phyloP scores from a whole-genome alignment of 2,797 vertebrate species.

The Oryzias sinensis region DNA sequence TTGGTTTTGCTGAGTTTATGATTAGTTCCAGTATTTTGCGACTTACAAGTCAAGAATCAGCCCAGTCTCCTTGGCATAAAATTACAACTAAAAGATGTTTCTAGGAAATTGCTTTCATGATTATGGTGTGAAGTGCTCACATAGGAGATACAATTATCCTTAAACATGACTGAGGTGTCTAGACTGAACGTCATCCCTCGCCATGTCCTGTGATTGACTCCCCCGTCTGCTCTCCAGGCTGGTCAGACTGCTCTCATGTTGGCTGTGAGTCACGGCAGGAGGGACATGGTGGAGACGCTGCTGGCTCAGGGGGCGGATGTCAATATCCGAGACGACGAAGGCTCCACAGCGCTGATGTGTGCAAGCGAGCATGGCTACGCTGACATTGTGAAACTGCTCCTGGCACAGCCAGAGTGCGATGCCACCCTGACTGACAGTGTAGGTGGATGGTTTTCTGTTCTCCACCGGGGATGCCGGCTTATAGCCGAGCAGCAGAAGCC shows the following conservation, averaged over 20 bases:
- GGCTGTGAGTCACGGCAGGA: constrained; percentile 92
- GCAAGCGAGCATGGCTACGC: constrained; percentile 94
- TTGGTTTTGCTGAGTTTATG: too few species aligned
- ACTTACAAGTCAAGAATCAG: too few species aligned
- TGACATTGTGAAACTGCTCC: constrained; percentile 89
- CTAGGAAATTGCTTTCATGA: too few species aligned
- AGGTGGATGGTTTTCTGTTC: constrained; percentile 70
- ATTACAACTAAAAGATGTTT: too few species aligned
- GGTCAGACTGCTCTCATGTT: constrained; percentile 98
- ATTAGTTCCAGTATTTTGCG: too few species aligned
- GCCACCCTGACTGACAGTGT: constrained; percentile 87
- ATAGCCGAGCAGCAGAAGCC: constrained; percentile 10
- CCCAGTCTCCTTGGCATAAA: too few species aligned
- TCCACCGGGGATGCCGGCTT: constrained; percentile 3
- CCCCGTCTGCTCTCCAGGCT: constrained; percentile 72
- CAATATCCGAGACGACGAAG: constrained; percentile 94
- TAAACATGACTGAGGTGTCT: not conserved
- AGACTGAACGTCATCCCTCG: not conserved
- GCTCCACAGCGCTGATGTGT: constrained; percentile 97
- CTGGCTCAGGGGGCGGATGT: constrained; percentile 88
- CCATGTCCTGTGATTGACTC: not conserved
- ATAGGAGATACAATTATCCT: not conserved
- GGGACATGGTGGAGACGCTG: constrained; percentile 93
- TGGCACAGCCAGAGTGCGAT: constrained; percentile 87
- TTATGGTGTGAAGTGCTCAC: not conserved